Conservation (phyloP, 2,113 vertebrate genomes). For the Mobula hypostoma region DNA sequence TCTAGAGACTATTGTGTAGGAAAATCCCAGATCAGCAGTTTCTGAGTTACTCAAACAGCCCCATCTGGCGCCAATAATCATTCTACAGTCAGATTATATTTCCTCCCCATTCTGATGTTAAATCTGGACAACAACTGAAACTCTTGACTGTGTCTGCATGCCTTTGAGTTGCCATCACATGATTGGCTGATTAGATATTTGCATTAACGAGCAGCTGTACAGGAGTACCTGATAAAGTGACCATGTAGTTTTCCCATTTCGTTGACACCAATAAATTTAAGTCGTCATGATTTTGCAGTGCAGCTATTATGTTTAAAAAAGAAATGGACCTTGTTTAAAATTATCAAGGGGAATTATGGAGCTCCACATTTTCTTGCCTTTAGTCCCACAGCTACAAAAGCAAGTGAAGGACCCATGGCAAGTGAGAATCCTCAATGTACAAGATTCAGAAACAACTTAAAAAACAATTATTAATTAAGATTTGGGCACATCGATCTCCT, state of each 20-base stretch:
- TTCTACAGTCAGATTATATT: no score
- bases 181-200: no score
- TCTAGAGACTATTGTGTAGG: no score
- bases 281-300: neutral
- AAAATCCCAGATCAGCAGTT: no score
- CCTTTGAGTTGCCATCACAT: no score
- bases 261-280: neutral
- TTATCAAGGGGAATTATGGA: neutral
- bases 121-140: no score
- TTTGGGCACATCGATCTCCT: neutral
- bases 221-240: no score
- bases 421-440: neutral
- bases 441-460: neutral
- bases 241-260: neutral
- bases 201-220: no score
- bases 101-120: no score
- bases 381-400: neutral
- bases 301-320: neutral
- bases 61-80: no score
- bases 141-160: no score
- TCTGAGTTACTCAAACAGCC: no score
- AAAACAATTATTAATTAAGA: neutral
- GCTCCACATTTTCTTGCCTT: neutral
- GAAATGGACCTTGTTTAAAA: neutral
- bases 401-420: neutral